Conservation (phyloP, 1,140 invertebrate species). For the Aphelenchoides avenae region DNA sequence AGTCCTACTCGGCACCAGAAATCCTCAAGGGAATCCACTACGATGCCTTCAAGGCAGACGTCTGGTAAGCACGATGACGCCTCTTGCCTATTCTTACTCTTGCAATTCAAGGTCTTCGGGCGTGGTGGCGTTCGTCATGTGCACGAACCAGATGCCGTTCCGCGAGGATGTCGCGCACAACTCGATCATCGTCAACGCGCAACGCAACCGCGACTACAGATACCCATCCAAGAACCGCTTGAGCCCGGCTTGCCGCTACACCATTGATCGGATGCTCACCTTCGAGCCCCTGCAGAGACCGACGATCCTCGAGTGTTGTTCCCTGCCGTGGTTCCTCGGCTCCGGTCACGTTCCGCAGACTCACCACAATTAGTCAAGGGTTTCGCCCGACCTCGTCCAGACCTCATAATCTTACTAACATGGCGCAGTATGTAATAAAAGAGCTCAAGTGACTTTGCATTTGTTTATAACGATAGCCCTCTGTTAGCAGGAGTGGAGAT, state of each 20-base stretch:
- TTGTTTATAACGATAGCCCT: too few relatives aligned
- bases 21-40: conserved; percentile 61
- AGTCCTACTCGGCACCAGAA: conserved; percentile 70
- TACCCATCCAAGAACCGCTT: conserved; percentile 29
- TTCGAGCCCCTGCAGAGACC: conserved; percentile 24
- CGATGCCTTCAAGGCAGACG: conserved; percentile 41
- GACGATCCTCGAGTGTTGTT: neutral
- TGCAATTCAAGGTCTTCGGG: conserved; percentile 34
- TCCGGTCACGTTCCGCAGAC: too few relatives aligned
- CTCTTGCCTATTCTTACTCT: neutral
- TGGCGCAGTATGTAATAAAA: too few relatives aligned
- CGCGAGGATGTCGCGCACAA: conserved; percentile 28
- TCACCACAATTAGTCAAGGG: too few relatives aligned
- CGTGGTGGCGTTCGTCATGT: conserved; percentile 31
- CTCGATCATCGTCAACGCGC: conserved; percentile 24
- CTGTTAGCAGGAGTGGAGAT: too few relatives aligned
- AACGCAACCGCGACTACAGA: conserved; percentile 31
- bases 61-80: conserved; percentile 16
- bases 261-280: conserved; percentile 28
- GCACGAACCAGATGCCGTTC: conserved; percentile 40
- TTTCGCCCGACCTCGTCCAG: too few relatives aligned
- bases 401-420: too few relatives aligned
- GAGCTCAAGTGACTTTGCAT: too few relatives aligned
- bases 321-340: too few relatives aligned
- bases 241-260: conserved; percentile 9